Evolutionary conservation across 2,113 vertebrate species (phyloP).

Genomic region (Butorides virescens): DNA sequence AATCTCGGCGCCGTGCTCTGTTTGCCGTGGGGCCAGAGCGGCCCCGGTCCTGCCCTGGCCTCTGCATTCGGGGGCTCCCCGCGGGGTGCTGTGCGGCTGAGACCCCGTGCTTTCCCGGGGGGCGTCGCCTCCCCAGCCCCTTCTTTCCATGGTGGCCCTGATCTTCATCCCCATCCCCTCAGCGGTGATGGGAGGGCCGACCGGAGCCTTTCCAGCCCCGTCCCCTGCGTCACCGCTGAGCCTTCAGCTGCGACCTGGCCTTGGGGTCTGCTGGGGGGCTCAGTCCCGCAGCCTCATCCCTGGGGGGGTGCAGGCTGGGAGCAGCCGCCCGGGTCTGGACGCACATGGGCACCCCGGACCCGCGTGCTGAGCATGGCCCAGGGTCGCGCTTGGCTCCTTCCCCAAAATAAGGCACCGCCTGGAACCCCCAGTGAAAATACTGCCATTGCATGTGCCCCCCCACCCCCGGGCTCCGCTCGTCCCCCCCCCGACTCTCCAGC

Average conservation of each 20-base stretch:
- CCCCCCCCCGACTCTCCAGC: background rate
- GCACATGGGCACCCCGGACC: fast-evolving
- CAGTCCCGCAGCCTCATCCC: background rate
- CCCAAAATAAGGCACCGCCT: background rate
- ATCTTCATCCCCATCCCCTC: background rate
- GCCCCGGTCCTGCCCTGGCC: fast-evolving
- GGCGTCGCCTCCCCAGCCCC: background rate
- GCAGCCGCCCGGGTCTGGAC: background rate
- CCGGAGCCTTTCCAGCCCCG: background rate
- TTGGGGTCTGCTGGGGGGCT: fast-evolving
- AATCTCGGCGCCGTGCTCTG: background rate
- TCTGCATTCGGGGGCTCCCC: fast-evolving
- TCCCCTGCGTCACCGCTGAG: background rate
- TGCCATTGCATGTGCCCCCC: fast-evolving
- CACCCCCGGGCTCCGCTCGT: fast-evolving
- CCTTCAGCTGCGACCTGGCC: background rate
- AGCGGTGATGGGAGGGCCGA: fast-evolving
- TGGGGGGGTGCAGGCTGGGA: background rate
- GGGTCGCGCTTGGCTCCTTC: background rate
- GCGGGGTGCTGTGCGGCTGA: fast-evolving
- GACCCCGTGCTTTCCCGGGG: background rate
- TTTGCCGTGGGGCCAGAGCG: background rate
- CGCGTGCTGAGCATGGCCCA: fast-evolving
- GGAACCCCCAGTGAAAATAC: background rate
- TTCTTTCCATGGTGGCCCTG: background rate